Conservation (phyloP, 2,888 invertebrate species). For the Trilocha varians region DNA sequence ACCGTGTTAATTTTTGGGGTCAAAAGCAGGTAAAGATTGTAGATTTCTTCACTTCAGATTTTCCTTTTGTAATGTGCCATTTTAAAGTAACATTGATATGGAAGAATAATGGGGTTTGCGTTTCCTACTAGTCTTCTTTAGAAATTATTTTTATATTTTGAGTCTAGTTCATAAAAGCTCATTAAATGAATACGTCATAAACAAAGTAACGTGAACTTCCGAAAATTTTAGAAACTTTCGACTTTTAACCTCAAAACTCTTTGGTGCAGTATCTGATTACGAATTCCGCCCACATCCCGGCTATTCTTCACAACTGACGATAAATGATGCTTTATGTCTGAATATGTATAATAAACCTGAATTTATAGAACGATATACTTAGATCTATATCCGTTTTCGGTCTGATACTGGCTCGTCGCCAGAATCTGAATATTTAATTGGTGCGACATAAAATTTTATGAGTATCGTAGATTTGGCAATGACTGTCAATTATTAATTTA, state of each 20-base stretch:
- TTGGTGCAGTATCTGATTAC: conserved; percentile 8
- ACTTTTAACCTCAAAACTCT: conserved; percentile 4
- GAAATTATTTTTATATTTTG: no score
- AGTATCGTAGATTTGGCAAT: neutral
- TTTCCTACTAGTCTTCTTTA: no score
- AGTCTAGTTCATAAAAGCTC: neutral
- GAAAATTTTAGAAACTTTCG: neutral
- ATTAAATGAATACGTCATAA: no score
- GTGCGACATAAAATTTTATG: neutral
- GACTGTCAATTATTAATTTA: neutral
- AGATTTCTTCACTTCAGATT: conserved; percentile 8
- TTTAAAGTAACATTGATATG: no score
- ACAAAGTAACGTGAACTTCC: neutral
- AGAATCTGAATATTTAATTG: conserved; percentile 2
- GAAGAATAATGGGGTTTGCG: no score
- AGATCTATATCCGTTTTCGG: conserved; percentile 19
- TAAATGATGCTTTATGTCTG: conserved; percentile 26
- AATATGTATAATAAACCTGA: conserved; percentile 21
- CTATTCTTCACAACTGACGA: conserved; percentile 21
- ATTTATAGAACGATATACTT: conserved; percentile 21
- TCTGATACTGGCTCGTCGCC: neutral
- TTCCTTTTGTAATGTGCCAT: neutral
- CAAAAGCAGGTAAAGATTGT: conserved; percentile 6
- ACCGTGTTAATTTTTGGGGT: conserved; percentile 17
- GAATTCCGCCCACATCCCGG: conserved; percentile 16